Evolutionary conservation across 2,797 vertebrate species (phyloP), one percentile per base, ranked within the genome.

Genomic region (Oophaga sylvatica): DNA sequence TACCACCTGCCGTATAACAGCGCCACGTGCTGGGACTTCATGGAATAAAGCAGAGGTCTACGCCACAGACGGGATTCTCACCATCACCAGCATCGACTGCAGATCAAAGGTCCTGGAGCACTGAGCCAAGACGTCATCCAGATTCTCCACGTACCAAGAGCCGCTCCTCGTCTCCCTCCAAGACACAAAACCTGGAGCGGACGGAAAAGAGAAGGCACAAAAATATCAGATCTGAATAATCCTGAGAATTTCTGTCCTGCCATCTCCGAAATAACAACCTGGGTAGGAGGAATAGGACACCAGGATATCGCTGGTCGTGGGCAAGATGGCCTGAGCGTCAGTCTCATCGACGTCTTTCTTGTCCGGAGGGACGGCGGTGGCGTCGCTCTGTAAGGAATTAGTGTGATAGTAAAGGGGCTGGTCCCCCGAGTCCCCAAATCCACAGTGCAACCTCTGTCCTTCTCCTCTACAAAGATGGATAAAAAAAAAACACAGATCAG

Each of bases 261-360:
- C 1, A 53, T 53, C 48, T 9, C 48, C 8, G 8, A 11, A 53
- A 11, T 8, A 53, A 7, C 11, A 11, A 53, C 98, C 98, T 84
- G 98, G 97, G 88, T 97, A 98, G 4, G 98, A 99, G 0, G 98
- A 99, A 91, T 99, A 99, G 88, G 97, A 98, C 86, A 99, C 97
- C 84, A 99, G 93, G 91, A 99, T 99, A 93, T 99, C 98, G 0
- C 97, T 95, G 6, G 97, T 93, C 0, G 96, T 98, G 62, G 98
- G 98, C 84, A 99, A 93, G 15, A 93, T 93, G 2, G 96, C 91
- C 65, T 95, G 73, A 0, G 98, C 97, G 0, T 99, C 98, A 0
- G 83, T 90, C 90, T 98, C 96, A 0, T 99, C 97, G 0, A 70
- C 11, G 0, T 62, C 84, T 79, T 90, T 94, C 0, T 87, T 82